Base-by-base conservation (phyloP, 2,888 invertebrate species). In the Agonopterix arenella region DNA sequence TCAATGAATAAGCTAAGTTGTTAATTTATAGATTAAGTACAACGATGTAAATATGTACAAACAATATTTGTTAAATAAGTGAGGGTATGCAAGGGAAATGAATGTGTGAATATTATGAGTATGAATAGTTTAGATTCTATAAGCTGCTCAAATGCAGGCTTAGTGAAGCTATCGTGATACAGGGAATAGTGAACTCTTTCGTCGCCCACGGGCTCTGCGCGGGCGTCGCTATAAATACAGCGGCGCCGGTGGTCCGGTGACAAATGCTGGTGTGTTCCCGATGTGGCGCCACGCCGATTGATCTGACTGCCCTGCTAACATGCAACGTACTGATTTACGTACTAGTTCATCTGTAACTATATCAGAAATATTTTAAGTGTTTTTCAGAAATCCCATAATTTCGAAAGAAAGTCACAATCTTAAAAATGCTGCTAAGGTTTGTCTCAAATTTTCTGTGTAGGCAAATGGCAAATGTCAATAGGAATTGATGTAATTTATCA, bases 201-300 rank as follows among this genome's bases (percentile, higher is more conserved):
- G 75, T 82, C 84, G 84, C 84, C 81, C 84, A 85, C 73, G 76
- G 66, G 11, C 43, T 8, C 50, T 64, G 73, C 73, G 76, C 76
- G 69, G 77, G 78, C 79, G 80, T 73, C 68, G 79, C 86, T 89
- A 89, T 89, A 86, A 89, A 89, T 89, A 88, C 78, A 61, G 68
- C 85, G 76, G 80, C 78, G 81, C 80, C 76, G 84, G 88, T 89
- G 88, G 88, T 89, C 88, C 82, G 76, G 84, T 84, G 88, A 88
- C 88, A 88, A 88, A 88, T 83, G 80, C 83, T 72, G 75, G 73
- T 67, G 65, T 70, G 76, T 77, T 76, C 77, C 79, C 75, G 71
- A 71, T 73, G 75, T 76, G 73, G 79, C 81, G 80, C 76, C 76
- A 75, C 74, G 75, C 70, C 76, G 82, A 84, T 84, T 85, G 85